Evolutionary conservation across 2,113 vertebrate species (phyloP), one percentile per base, ranked within the genome.

Genomic region (Haemorhous mexicanus): DNA sequence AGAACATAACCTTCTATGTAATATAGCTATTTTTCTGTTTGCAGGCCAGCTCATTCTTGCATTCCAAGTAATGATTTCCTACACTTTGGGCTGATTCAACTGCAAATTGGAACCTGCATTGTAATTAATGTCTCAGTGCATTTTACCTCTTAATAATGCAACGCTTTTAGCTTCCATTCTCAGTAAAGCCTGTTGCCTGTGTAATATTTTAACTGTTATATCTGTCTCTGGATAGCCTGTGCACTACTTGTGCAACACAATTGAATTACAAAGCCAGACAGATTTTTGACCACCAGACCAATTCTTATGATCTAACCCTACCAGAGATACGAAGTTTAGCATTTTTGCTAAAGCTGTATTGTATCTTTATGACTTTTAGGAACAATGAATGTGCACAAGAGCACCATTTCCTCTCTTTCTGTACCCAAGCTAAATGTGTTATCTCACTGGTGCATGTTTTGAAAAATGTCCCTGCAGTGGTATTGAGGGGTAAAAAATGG

Each of bases 401-500:
- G 81, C 91, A 67, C 62, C 37, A 43, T 86, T 96, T 95, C 94
- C 94, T 93, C 64, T 83, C 84, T 86, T 84, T 96, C 94, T 75
- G 28, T 66, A 43, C 30, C 27, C 81, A 61, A 20, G 43, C 82
- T 84, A 30, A 76, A 69, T 10, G 24, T 79, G 95, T 97, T 97
- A 96, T 95, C 95, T 95, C 68, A 64, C 68, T 68, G 72, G 63
- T 66, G 43, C 94, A 74, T 90, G 69, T 87, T 95, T 90, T 91
- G 74, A 64, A 97, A 87, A 88, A 81, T 80, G 37, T 79, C 74
- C 52, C n/a, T 13, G 14, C 26, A 32, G 59, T 77, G 58, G 62
- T 75, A 70, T 58, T 37, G 43, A 26, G 37, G 68, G 80, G 90
- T 78, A 93, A 91, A 93, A 85, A 97, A 84, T 68, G 30, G 69